A percentile compares a stretch with the other conserved stretches of the same genome.
Evolutionary conservation across 2,888 invertebrate genomes (phyloP).

Genomic region (Xestia c-nigrum): DNA sequence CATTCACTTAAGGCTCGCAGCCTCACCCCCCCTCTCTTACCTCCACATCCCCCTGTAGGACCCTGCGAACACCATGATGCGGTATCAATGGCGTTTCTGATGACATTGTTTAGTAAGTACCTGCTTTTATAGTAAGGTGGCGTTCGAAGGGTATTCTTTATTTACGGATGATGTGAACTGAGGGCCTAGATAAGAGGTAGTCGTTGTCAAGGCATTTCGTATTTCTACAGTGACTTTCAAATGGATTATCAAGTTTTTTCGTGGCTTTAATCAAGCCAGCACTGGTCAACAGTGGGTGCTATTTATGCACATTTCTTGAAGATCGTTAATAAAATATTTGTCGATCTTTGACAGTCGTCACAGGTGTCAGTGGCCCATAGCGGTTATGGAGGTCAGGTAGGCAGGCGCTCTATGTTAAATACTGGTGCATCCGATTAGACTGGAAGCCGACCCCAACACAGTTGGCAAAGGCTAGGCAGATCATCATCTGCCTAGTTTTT

Average conservation of each 20-base stretch:
- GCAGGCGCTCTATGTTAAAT: no score
- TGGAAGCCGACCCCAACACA: no score
- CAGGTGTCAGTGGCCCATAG: no score
- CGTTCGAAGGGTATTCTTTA: constrained; percentile 14
- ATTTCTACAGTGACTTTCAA: neutral
- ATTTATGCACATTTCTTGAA: neutral
- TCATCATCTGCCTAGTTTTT: no score
- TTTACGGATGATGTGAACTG: neutral
- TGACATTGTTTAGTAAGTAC: constrained; percentile 53
- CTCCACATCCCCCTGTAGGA: constrained; percentile 22
- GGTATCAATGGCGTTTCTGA: constrained; percentile 58
- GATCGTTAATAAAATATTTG: neutral
- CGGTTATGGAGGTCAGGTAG: no score
- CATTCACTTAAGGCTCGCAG: constrained; percentile 76
- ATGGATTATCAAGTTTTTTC: neutral
- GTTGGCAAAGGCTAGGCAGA: no score
- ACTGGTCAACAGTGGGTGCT: neutral
- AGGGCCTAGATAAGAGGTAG: neutral
- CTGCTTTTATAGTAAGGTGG: constrained; percentile 16
- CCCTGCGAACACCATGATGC: constrained; percentile 54
- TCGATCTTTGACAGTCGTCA: no score
- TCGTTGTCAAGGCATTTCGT: neutral
- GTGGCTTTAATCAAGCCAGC: neutral
- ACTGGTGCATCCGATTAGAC: no score
- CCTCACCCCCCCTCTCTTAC: constrained; percentile 37